Percentiles rank a stretch among this genome's conserved stretches.
phyloP scores from a whole-genome alignment of 1,140 invertebrate species.

The Drosophila tropicalis region DNA sequence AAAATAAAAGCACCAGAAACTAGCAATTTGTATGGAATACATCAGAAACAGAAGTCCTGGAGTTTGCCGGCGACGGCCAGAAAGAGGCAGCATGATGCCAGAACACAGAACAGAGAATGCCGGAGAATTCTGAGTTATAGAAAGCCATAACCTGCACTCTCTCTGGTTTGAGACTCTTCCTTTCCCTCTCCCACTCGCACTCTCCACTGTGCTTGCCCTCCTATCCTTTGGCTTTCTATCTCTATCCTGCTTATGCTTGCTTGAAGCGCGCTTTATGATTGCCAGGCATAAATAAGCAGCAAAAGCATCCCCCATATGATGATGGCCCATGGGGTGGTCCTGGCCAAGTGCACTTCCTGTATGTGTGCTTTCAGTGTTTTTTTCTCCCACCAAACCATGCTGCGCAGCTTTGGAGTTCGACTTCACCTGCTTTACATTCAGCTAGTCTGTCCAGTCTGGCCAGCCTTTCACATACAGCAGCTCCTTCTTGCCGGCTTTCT shows the following conservation, averaged over 20 bases:
- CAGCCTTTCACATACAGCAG: slow-evolving; percentile 34
- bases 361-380: slow-evolving; percentile 57
- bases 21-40: slow-evolving; percentile 81
- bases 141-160: slow-evolving; percentile 78
- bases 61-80: slow-evolving; percentile 41
- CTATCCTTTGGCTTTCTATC: background rate
- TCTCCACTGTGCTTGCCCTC: background rate
- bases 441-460: slow-evolving; percentile 6
- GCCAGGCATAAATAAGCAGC: slow-evolving; percentile 77
- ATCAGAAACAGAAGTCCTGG: slow-evolving; percentile 56
- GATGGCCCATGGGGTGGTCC: slow-evolving; percentile 53
- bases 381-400: slow-evolving; percentile 45
- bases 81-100: slow-evolving; percentile 60
- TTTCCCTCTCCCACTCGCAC: slow-evolving; percentile 16
- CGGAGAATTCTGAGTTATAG: slow-evolving; percentile 68
- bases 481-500: slow-evolving; percentile 32
- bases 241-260: slow-evolving; percentile 18
- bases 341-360: slow-evolving; percentile 74
- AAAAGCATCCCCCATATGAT: slow-evolving; percentile 70
- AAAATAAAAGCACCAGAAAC: slow-evolving; percentile 77
- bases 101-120: slow-evolving; percentile 10
- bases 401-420: slow-evolving; percentile 44
- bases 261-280: slow-evolving; percentile 72
- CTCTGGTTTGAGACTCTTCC: background rate
- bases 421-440: slow-evolving; percentile 66